A percentile compares a stretch with the other conserved stretches of the same genome.
Evolutionary conservation across 2,113 vertebrate species (phyloP).

Genomic region (Ceratotherium simum): DNA sequence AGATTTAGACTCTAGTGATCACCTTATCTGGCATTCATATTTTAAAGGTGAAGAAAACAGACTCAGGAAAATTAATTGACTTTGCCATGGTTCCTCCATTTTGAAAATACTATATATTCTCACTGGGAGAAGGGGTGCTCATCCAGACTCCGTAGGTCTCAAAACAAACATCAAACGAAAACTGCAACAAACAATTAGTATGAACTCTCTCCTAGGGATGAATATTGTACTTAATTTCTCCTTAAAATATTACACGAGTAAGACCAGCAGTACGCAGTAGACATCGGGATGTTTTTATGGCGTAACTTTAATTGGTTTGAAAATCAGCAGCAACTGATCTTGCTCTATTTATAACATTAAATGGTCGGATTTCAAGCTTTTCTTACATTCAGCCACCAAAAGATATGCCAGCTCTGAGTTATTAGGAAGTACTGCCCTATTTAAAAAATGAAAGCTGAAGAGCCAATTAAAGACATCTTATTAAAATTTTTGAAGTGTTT

Average conservation of each 20-base stretch:
- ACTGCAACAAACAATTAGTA: background rate
- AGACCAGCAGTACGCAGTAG: background rate
- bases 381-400: background rate
- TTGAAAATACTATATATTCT: background rate
- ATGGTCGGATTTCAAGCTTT: background rate
- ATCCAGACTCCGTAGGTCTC: background rate
- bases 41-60: background rate
- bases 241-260: constrained; percentile 14
- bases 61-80: background rate
- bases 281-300: background rate
- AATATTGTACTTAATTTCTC: background rate
- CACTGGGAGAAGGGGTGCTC: background rate
- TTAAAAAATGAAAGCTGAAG: constrained; percentile 7
- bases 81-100: background rate
- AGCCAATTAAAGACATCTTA: background rate
- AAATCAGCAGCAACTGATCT: constrained; percentile 7
- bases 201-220: background rate
- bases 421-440: background rate
- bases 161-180: background rate
- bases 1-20: background rate
- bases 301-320: background rate
- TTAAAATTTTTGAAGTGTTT: background rate
- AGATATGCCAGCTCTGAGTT: background rate
- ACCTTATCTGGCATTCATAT: background rate
- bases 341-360: background rate